These are phyloP conservation scores for Drosophila pseudotakahashii DNA, from an alignment of 2,888 invertebrate species.

Conservation along the genomic window DNA sequence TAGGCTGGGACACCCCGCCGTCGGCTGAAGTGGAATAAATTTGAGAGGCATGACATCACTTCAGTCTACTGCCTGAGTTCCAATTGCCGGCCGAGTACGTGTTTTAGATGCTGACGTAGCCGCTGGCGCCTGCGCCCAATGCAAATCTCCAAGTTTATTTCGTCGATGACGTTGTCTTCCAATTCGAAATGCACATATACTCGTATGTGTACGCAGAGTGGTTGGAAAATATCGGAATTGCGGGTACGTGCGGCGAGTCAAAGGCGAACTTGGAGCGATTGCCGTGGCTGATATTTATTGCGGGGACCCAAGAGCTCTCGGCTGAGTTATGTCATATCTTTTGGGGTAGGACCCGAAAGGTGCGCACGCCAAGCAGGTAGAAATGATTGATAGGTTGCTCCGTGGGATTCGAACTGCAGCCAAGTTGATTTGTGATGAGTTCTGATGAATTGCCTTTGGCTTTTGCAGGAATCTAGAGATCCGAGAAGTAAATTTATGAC, in stretches of 20 bases:
- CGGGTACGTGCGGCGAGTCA: conserved; percentile 47
- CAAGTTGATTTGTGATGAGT: conserved; percentile 39
- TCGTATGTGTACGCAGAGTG: no score
- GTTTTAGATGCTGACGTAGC: conserved; percentile 53
- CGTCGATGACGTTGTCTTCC: conserved; percentile 50
- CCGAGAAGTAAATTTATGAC: conserved; percentile 19
- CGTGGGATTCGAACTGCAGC: conserved; percentile 34
- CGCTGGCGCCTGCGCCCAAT: conserved; percentile 69
- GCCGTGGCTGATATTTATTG: conserved; percentile 56
- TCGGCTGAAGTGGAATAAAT: conserved; percentile 56
- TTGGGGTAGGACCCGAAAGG: conserved; percentile 25
- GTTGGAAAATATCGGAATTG: conserved; percentile 9
- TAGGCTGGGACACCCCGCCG: conserved; percentile 37
- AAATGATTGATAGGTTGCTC: conserved; percentile 61
- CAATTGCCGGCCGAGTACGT: conserved; percentile 47
- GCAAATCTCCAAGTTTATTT: conserved; percentile 54
- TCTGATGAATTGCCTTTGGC: conserved; percentile 36
- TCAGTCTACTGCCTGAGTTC: conserved; percentile 44
- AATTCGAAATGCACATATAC: conserved; percentile 49
- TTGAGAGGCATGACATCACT: conserved; percentile 71
- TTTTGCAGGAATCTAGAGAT: conserved; percentile 1
- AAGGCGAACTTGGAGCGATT: conserved; percentile 50
- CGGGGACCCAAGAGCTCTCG: conserved; percentile 4
- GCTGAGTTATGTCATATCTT: conserved; percentile 55
- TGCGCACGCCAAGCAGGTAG: conserved; percentile 42